phyloP scores from a whole-genome alignment of 2,113 vertebrate species.

The Echinops telfairi region DNA sequence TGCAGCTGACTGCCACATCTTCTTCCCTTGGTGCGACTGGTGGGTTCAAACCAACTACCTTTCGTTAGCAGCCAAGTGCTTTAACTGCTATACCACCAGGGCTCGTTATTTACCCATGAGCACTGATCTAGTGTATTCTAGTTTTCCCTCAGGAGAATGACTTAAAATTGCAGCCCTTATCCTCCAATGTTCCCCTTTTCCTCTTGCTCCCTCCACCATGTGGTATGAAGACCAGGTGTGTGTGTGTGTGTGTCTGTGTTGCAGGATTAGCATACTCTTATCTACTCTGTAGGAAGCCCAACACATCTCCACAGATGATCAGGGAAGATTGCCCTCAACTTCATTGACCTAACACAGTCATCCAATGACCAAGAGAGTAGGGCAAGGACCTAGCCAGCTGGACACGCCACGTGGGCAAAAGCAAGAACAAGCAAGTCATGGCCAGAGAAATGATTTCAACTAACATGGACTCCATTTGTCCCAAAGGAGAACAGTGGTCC shows the following conservation, averaged over 20 bases:
- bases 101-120: neutral
- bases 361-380: neutral
- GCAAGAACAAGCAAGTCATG: neutral
- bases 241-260: too few relatives aligned
- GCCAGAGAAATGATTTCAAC: neutral
- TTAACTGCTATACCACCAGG: neutral
- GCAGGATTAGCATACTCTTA: neutral
- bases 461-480: neutral
- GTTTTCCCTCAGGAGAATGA: neutral
- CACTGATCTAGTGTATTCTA: neutral
- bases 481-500: neutral
- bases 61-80: neutral
- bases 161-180: neutral
- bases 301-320: neutral
- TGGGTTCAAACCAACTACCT: neutral
- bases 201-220: neutral
- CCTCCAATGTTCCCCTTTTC: neutral
- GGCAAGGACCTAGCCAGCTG: neutral
- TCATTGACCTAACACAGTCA: neutral
- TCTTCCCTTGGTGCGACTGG: neutral
- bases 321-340: neutral
- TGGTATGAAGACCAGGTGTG: neutral
- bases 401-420: neutral
- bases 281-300: constrained; percentile 6
- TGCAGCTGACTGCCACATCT: neutral